Evolutionary conservation across 1,140 invertebrate genomes (phyloP), one percentile per base, ranked within the genome.

Genomic region (Anadara kagoshimensis): DNA sequence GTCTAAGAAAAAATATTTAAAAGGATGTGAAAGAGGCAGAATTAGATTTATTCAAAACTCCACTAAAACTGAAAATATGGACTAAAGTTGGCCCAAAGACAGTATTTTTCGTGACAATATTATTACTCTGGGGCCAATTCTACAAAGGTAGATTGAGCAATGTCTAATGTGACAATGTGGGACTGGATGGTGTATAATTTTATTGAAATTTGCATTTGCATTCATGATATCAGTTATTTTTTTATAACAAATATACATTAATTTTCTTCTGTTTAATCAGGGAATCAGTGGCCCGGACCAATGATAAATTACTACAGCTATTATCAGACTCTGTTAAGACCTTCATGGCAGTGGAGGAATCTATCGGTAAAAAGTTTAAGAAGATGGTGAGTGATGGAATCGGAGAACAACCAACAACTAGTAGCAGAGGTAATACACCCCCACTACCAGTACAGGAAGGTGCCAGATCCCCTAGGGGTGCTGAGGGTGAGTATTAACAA

Each of bases 251-350:
- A 3, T 36, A 36, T 36, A 3, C 7, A 51, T 51, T 51, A 4
- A 51, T 51, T 51, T 51, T 2, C 4, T 16, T 4, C 10, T 51
- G 1, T 59, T 62, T 54, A 64, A 49, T 54, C 63, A 87, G 86
- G 61, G 80, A 86, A 41, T 70, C 71, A 12, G 62, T 85, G 8
- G 79, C 83, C 59, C 71, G 70, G 43, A 83, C 84, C 41, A 88
- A 88, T 73, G 83, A 87, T 45, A 81, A 81, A 41, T 69, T 88
- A 14, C 76, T 88, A n/a, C 77, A 80, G 16, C 65, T 86, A 18
- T 68, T 88, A 56, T 87, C 86, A 0, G 81, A 86, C 63, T 68
- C 83, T 7, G 84, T 87, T 5, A 83, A 85, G 68, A 85, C 80
- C 0, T 85, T 82, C 61, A 78, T 88, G 69, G 71, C 68, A 41